Base-by-base conservation (phyloP, 2,888 invertebrate species). In the Pyrgus malvae region DNA sequence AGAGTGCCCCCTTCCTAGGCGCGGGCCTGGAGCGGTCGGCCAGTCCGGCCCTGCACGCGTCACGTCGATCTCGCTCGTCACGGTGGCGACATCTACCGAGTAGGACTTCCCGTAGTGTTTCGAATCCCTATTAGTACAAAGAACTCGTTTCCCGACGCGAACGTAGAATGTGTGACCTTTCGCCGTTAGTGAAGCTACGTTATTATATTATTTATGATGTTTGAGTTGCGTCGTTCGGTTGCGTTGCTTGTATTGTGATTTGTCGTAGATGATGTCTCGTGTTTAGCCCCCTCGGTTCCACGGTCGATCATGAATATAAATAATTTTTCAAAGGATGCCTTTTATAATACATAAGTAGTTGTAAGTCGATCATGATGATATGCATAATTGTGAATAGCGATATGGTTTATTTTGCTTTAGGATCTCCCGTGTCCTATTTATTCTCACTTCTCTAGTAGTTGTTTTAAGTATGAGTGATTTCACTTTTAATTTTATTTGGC, bases 301-400 rank as follows among this genome's bases (percentile, higher is more conserved):
- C 66, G 68, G 72, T 76, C 74, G 65, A 68, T 76, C 76, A 74
- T 65, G 68, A 77, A 73, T 74, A 75, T 74, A 72, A 74, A 78
- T 80, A 76, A 72, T 82, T 82, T 63, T 70, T 70, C 79, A 83
- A 86, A 76, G 70, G 87, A 83, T 88, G 88, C 88, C 88, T 88
- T 88, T 85, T 86, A 81, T 81, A 82, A 78, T 71, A 69, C 82
- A 77, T 88, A 87, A 87, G 87, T 89, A 87, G 85, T 66, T 72
- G 62, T 87, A 85, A 86, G 84, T 58, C 66, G 70, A 78, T 76
- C 70, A 72, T 76, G 76, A 71, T 53, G 53, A 69, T 63, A 79
- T 74, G 79, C 79, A 80, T 86, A 78, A 80, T 81, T 86, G 76
- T 79, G 75, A 77, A 76, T 78, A 80, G 77, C 71, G 65, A 71